Evolutionary conservation across 2,888 invertebrate species (phyloP).

Genomic region (Nephrotoma flavescens): DNA sequence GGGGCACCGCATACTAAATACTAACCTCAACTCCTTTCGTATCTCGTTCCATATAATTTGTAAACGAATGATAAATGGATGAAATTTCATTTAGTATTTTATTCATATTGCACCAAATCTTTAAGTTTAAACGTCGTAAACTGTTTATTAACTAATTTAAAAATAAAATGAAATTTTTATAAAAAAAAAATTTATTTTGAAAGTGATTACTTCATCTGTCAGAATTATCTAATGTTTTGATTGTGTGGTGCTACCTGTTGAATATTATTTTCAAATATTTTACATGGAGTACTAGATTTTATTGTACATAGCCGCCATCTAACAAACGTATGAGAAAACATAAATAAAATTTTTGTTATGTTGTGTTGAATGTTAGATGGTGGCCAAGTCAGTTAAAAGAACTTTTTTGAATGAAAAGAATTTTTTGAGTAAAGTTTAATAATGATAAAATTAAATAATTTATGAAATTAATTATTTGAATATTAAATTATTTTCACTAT

Average conservation of each 20-base stretch:
- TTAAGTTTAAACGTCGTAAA: background rate
- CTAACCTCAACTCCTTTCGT: slow-evolving; percentile 13
- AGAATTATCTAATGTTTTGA: background rate
- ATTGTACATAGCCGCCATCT: background rate
- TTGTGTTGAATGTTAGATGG: background rate
- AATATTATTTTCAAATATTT: background rate
- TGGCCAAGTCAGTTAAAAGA: background rate
- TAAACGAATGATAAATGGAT: slow-evolving; percentile 9
- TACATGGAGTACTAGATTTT: background rate
- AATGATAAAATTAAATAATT: too few relatives aligned
- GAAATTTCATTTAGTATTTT: background rate
- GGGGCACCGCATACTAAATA: background rate
- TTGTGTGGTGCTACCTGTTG: background rate
- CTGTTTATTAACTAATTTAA: background rate
- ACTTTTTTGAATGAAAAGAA: too few relatives aligned
- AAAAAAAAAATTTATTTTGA: background rate
- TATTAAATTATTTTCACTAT: too few relatives aligned
- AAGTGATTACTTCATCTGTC: background rate
- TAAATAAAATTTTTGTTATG: background rate
- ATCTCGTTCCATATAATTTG: slow-evolving; percentile 12
- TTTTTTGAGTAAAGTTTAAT: too few relatives aligned
- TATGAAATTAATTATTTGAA: too few relatives aligned
- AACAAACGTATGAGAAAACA: background rate
- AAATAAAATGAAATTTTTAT: background rate
- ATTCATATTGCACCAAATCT: background rate